Evolutionary conservation across 2,888 invertebrate genomes (phyloP).

Genomic region (Leistus spinibarbis): DNA sequence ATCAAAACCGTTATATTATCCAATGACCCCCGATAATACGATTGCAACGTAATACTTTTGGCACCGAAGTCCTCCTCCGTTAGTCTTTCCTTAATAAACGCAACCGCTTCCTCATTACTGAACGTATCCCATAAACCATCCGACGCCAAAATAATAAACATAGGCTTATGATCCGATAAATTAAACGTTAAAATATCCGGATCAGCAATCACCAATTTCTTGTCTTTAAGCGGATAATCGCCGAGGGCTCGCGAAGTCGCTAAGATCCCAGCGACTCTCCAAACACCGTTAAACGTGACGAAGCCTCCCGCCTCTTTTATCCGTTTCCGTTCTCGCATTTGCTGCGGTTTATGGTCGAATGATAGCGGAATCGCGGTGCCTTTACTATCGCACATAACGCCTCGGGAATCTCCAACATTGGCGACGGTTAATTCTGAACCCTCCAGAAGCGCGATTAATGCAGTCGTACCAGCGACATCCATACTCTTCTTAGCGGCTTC

Average conservation of each 20-base stretch:
- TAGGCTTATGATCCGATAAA: conserved; percentile 81
- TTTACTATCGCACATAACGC: conserved; percentile 90
- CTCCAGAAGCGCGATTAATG: conserved; percentile 86
- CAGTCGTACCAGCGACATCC: conserved; percentile 87
- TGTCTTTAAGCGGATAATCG: conserved; percentile 94
- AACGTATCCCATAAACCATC: conserved; percentile 98
- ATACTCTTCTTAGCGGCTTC: conserved; percentile 80
- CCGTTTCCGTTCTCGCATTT: conserved; percentile 89
- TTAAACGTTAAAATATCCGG: conserved; percentile 94
- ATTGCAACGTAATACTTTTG: conserved; percentile 87
- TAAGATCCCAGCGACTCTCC: conserved; percentile 93
- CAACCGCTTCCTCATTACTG: conserved; percentile 91
- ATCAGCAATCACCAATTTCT: conserved; percentile 91
- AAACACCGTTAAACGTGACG: conserved; percentile 93
- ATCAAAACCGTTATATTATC: conserved; percentile 96
- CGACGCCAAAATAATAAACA: conserved; percentile 90
- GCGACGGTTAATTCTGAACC: conserved; percentile 85
- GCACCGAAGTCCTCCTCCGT: conserved; percentile 89
- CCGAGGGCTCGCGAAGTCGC: conserved; percentile 94
- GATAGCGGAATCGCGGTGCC: conserved; percentile 91
- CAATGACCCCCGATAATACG: conserved; percentile 88
- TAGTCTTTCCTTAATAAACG: conserved; percentile 83
- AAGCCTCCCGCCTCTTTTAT: conserved; percentile 96
- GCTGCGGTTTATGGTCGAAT: conserved; percentile 96
- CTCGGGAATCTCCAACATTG: conserved; percentile 96